A percentile compares a stretch with the other conserved stretches of the same genome.
Conservation (phyloP, 1,140 invertebrate genomes). For the Lepidurus couesii region DNA sequence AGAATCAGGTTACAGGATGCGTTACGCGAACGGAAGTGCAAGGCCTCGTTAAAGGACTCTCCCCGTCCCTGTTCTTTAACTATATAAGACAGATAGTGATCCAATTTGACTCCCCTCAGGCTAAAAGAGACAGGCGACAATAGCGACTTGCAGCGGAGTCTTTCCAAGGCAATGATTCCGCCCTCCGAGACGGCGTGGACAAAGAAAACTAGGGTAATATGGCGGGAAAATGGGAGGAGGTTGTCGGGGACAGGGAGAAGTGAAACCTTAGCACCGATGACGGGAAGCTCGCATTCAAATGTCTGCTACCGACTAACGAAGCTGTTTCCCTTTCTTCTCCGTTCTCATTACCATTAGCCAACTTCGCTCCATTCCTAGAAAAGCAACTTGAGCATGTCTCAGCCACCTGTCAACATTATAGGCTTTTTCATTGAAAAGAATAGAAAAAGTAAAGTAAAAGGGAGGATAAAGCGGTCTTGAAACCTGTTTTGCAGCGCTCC, state of each 20-base stretch:
- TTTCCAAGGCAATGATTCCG: not conserved
- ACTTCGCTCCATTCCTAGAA: not conserved
- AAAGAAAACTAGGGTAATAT: not conserved
- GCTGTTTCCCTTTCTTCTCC: not conserved
- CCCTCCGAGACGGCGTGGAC: not conserved
- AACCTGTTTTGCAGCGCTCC: too few relatives aligned
- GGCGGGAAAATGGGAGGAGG: not conserved
- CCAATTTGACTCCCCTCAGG: slow-evolving; percentile 10
- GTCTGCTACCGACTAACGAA: slow-evolving; percentile 6
- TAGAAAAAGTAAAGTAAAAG: too few relatives aligned
- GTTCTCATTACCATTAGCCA: slow-evolving; percentile 17
- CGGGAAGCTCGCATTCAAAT: not conserved
- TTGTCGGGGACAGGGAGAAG: not conserved
- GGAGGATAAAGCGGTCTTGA: too few relatives aligned
- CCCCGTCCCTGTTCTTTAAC: not conserved
- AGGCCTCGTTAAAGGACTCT: slow-evolving; percentile 9
- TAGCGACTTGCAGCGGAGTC: not conserved
- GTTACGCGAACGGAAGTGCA: not conserved
- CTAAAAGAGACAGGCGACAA: not conserved
- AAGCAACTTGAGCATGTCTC: not conserved
- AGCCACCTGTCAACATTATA: not conserved
- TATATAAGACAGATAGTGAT: not conserved
- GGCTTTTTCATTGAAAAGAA: not conserved
- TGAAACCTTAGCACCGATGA: not conserved
- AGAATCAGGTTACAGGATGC: not conserved